Evolutionary conservation across 2,888 invertebrate species (phyloP).

Genomic region (Diaprepes abbreviatus): DNA sequence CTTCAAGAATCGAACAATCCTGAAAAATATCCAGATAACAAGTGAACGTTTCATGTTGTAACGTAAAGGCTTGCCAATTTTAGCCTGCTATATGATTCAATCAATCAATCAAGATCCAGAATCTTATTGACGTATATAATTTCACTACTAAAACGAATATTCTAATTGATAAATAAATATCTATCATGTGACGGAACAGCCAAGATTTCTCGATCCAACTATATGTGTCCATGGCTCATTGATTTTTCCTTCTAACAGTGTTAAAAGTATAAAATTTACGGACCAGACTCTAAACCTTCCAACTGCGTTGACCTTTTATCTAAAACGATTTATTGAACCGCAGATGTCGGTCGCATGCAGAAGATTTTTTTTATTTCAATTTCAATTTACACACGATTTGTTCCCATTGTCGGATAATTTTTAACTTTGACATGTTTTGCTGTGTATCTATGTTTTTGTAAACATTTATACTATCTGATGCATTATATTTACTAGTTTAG

Average conservation of each 20-base stretch:
- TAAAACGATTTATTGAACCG: neutral
- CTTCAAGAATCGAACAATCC: too few species aligned
- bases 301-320: slow-evolving; percentile 4
- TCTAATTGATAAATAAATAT: too few species aligned
- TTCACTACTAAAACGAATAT: too few species aligned
- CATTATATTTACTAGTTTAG: too few species aligned
- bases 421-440: slow-evolving; percentile 45
- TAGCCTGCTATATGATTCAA: too few species aligned
- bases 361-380: slow-evolving; percentile 2
- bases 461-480: slow-evolving; percentile 26
- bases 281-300: neutral
- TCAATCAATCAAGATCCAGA: too few species aligned
- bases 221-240: too few species aligned
- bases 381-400: slow-evolving; percentile 4
- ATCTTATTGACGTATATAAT: too few species aligned
- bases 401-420: neutral
- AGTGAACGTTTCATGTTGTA: too few species aligned
- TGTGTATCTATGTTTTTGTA: slow-evolving; percentile 42
- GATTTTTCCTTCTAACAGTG: neutral
- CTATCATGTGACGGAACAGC: too few species aligned
- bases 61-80: too few species aligned
- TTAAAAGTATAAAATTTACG: neutral
- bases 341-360: neutral
- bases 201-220: neutral
- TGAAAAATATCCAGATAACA: too few species aligned